A percentile compares a stretch with the other conserved stretches of the same genome.
Conservation (phyloP, 2,113 vertebrate genomes). For the Rhodinocichla rosea region DNA sequence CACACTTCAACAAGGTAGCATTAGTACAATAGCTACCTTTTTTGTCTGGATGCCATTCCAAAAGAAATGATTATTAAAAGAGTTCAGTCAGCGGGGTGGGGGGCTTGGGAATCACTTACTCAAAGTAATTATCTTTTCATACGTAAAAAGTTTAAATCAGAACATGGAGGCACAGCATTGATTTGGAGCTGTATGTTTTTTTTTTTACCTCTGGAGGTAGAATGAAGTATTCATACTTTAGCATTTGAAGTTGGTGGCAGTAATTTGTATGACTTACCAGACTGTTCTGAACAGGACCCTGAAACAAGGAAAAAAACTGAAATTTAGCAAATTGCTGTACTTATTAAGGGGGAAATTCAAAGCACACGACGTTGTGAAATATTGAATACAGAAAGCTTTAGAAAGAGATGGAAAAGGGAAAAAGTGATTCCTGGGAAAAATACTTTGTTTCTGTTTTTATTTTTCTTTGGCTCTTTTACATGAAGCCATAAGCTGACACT, state of each 20-base stretch:
- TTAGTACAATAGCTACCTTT: background rate
- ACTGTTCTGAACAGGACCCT: conserved; percentile 54
- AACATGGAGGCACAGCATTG: background rate
- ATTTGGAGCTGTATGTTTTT: background rate
- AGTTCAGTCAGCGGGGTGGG: background rate
- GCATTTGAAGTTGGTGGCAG: conserved; percentile 23
- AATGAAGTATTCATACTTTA: conserved; percentile 29
- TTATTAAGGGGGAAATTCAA: conserved; percentile 60
- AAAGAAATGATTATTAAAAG: background rate
- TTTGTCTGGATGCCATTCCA: background rate
- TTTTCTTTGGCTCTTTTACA: background rate
- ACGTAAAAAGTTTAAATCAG: conserved; percentile 20
- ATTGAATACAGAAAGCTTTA: background rate
- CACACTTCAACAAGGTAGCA: background rate
- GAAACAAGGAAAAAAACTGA: conserved; percentile 49
- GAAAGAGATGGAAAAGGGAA: background rate
- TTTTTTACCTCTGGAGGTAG: conserved; percentile 24
- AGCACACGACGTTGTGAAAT: conserved; percentile 12
- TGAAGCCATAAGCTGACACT: conserved; percentile 21
- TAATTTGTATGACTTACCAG: conserved; percentile 56
- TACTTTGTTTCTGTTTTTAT: background rate
- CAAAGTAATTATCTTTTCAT: conserved; percentile 26
- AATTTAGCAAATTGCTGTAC: conserved; percentile 54
- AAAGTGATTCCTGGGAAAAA: background rate
- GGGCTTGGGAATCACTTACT: background rate